Percentiles rank a stretch among this genome's conserved stretches.
Evolutionary conservation across 2,888 invertebrate species (phyloP).

Genomic region (Epinotia demarniana): DNA sequence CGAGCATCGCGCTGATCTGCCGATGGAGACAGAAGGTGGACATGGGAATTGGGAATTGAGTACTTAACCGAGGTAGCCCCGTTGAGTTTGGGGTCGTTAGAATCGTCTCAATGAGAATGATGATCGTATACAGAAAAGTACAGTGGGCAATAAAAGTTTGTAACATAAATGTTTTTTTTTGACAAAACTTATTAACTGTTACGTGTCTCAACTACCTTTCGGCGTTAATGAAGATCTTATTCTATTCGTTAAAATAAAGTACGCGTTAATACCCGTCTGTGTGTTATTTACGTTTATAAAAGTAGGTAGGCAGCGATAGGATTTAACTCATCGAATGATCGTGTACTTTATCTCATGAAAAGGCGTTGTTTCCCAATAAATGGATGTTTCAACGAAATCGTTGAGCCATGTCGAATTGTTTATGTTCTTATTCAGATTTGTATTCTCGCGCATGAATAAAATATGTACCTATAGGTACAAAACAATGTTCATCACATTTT

Average conservation of each 20-base stretch:
- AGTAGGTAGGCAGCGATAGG: background rate
- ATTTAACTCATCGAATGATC: constrained; percentile 8
- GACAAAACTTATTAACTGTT: constrained; percentile 34
- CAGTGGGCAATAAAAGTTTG: too few species aligned
- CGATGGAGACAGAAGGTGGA: too few species aligned
- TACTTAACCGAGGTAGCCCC: too few species aligned
- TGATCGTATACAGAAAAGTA: too few species aligned
- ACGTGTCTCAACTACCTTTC: constrained; percentile 17
- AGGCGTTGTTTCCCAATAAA: constrained; percentile 13
- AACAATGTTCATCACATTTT: background rate
- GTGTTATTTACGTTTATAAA: background rate
- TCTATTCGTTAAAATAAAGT: constrained; percentile 13
- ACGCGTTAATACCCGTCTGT: background rate
- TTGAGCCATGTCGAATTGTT: constrained; percentile 3
- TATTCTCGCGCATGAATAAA: constrained; percentile 9
- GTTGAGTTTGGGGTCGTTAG: too few species aligned
- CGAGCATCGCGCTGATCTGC: too few species aligned
- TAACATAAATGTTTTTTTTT: too few species aligned
- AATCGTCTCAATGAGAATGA: too few species aligned
- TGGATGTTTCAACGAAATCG: background rate
- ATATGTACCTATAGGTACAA: background rate
- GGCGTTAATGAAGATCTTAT: constrained; percentile 14
- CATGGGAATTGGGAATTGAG: too few species aligned
- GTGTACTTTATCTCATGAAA: constrained; percentile 11
- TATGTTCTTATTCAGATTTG: constrained; percentile 13